Percentiles rank a stretch among this genome's conserved stretches.
phyloP scores from a whole-genome alignment of 2,113 vertebrate species.

The Rhynchomys soricoides region DNA sequence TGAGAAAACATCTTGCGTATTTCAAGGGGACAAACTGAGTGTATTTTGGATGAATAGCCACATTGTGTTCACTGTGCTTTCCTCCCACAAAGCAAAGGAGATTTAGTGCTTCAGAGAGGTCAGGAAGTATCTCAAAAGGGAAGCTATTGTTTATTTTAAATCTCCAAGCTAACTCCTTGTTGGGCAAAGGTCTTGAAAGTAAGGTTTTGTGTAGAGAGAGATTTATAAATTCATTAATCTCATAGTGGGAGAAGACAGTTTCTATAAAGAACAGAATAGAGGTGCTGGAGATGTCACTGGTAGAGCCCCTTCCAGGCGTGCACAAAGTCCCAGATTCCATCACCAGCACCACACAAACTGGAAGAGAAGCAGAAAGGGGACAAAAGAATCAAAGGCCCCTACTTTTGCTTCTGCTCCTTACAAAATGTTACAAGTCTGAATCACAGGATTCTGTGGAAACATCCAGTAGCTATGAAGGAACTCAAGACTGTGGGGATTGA shows the following conservation, averaged over 20 bases:
- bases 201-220: neutral
- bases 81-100: neutral
- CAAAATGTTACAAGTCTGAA: neutral
- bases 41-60: neutral
- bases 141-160: slow-evolving; percentile 4
- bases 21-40: neutral
- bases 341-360: neutral
- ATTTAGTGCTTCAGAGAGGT: neutral
- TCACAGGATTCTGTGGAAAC: neutral
- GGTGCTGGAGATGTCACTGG: neutral
- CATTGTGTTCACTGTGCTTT: neutral
- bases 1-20: neutral
- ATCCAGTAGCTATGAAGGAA: neutral
- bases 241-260: neutral
- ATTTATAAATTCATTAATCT: neutral
- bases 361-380: neutral
- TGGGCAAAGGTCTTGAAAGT: slow-evolving; percentile 2
- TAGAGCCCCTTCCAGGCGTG: neutral
- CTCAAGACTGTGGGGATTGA: neutral
- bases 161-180: slow-evolving; percentile 19
- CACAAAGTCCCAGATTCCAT: neutral
- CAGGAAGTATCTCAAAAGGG: neutral
- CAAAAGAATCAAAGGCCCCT: neutral
- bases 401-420: neutral
- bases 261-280: neutral